phyloP scores from a whole-genome alignment of 1,140 invertebrate species.

The Micrasema longulum region DNA sequence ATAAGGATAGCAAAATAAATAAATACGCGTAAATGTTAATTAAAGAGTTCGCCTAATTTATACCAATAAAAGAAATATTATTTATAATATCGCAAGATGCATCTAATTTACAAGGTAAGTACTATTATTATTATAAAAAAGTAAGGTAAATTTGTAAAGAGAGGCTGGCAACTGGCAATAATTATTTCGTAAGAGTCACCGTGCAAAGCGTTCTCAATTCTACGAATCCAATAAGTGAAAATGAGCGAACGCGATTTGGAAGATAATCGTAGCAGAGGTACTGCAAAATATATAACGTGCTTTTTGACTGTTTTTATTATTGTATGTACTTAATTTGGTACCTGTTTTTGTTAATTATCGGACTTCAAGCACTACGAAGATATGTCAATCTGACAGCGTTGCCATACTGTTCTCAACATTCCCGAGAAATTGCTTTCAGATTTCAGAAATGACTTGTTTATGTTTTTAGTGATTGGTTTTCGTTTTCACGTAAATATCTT shows the following conservation, averaged over 20 bases:
- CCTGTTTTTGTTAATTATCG: conserved; percentile 1
- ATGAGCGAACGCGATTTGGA: conserved; percentile 37
- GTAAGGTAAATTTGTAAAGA: too few species aligned
- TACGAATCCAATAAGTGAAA: conserved; percentile 5
- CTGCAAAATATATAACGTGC: conserved; percentile 27
- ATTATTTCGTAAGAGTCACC: too few species aligned
- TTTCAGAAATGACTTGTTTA: conserved; percentile 16
- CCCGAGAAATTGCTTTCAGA: conserved; percentile 24
- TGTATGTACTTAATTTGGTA: conserved; percentile 9
- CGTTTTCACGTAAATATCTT: conserved; percentile 47
- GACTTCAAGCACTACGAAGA: conserved; percentile 9
- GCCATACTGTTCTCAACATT: conserved; percentile 38
- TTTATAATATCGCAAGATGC: too few species aligned
- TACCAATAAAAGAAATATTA: too few species aligned
- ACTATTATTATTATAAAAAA: too few species aligned
- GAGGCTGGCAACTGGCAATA: too few species aligned
- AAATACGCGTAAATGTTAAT: too few species aligned
- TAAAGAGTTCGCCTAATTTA: too few species aligned
- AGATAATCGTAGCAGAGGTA: conserved; percentile 38
- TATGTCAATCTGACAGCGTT: conserved; percentile 23
- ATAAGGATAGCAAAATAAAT: too few species aligned
- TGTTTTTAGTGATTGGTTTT: conserved; percentile 11
- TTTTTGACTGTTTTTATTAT: conserved; percentile 28
- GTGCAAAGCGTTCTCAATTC: too few species aligned
- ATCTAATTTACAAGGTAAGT: too few species aligned